phyloP scores from a whole-genome alignment of 2,888 invertebrate genomes.

The Nomada flava region DNA sequence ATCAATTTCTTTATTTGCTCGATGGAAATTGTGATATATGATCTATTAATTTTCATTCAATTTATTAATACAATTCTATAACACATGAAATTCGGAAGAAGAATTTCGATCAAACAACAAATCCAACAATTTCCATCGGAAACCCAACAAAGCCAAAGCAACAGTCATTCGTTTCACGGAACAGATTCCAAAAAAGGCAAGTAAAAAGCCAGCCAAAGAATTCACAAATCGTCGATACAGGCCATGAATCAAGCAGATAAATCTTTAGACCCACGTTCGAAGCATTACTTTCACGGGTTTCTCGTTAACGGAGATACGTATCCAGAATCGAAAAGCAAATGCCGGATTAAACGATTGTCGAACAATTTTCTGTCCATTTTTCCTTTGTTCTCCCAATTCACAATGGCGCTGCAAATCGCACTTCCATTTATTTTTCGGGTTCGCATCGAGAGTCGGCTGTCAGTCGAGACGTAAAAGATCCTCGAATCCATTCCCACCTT shows the following conservation, averaged over 20 bases:
- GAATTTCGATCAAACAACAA: too few species aligned
- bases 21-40: neutral
- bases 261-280: neutral
- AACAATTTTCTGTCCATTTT: slow-evolving; percentile 50
- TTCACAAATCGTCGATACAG: neutral
- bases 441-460: slow-evolving; percentile 49
- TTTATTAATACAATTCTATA: too few species aligned
- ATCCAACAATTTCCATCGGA: too few species aligned
- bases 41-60: neutral
- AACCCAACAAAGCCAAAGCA: too few species aligned
- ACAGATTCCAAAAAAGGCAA: neutral
- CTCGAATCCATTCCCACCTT: slow-evolving; percentile 53
- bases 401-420: slow-evolving; percentile 60
- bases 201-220: neutral
- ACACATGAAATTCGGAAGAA: too few species aligned
- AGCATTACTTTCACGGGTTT: neutral
- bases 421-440: slow-evolving; percentile 56
- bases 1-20: neutral
- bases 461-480: slow-evolving; percentile 39
- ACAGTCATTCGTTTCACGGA: neutral
- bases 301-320: slow-evolving; percentile 17
- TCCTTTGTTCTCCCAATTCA: slow-evolving; percentile 20
- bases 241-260: neutral
- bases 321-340: slow-evolving; percentile 52
- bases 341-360: slow-evolving; percentile 66